Percentiles rank a stretch among this genome's conserved stretches.
phyloP scores from a whole-genome alignment of 2,888 invertebrate species.

The Pegoplata infirma region DNA sequence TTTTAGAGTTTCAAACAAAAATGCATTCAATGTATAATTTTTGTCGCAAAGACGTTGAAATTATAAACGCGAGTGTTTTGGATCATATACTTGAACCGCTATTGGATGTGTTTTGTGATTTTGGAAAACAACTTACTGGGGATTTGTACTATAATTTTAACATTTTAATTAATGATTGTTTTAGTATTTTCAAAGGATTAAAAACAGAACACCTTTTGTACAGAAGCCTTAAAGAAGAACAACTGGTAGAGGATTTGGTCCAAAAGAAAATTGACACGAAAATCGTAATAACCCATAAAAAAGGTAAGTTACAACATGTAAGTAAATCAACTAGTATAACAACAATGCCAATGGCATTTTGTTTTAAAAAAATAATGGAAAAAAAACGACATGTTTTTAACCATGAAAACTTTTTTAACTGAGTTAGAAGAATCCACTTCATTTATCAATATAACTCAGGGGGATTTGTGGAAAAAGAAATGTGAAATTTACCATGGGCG shows the following conservation, averaged over 20 bases:
- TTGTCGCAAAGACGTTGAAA: background rate
- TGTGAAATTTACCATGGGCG: background rate
- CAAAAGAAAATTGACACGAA: background rate
- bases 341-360: background rate
- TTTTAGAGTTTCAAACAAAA: slow-evolving; percentile 3
- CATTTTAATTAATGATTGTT: background rate
- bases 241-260: background rate
- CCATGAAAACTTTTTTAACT: background rate
- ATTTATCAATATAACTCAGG: background rate
- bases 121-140: background rate
- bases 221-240: background rate
- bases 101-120: background rate
- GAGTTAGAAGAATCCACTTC: background rate
- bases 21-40: slow-evolving; percentile 2
- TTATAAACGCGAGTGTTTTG: background rate
- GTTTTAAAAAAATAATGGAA: background rate
- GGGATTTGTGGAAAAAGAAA: slow-evolving; percentile 1
- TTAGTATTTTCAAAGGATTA: background rate
- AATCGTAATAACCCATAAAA: too few species aligned
- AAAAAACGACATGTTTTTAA: background rate
- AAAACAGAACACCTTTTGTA: background rate
- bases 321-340: background rate
- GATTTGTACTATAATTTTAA: background rate
- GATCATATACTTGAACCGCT: background rate
- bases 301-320: too few species aligned